These are phyloP conservation scores for Brachionus asplanchnoidis DNA, from an alignment of 1,140 invertebrate genomes.

Conservation along the genomic window DNA sequence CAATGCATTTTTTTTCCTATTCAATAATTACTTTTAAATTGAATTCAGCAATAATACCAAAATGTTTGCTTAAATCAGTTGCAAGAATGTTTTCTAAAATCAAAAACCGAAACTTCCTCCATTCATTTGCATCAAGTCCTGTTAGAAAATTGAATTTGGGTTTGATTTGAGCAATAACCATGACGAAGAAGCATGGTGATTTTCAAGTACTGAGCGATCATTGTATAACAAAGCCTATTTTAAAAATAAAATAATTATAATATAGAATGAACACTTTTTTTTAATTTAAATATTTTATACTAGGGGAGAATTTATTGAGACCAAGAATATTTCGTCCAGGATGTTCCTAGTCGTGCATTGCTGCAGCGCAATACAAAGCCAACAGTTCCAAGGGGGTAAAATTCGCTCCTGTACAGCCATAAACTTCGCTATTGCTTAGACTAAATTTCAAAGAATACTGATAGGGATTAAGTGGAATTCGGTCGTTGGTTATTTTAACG, in stretches of 20 bases:
- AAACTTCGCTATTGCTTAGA: constrained; percentile 3
- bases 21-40: constrained; percentile 52
- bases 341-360: constrained; percentile 69
- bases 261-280: background rate
- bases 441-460: constrained; percentile 19
- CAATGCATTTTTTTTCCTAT: too few relatives aligned
- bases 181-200: constrained; percentile 64
- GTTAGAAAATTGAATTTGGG: constrained; percentile 59
- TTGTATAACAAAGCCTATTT: constrained; percentile 63
- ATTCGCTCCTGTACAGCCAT: background rate
- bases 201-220: constrained; percentile 65
- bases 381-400: constrained; percentile 62
- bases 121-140: constrained; percentile 62
- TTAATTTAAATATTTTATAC: constrained; percentile 47
- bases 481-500: background rate
- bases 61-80: constrained; percentile 64
- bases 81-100: constrained; percentile 64
- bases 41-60: constrained; percentile 62
- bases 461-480: background rate
- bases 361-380: constrained; percentile 65
- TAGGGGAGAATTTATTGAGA: constrained; percentile 63
- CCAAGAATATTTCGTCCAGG: constrained; percentile 67
- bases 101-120: constrained; percentile 61
- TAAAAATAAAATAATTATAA: background rate
- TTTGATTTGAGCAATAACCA: constrained; percentile 61